Evolutionary conservation across 2,797 vertebrate genomes (phyloP), one percentile per base, ranked within the genome.

Genomic region (Xenentodon cancila): DNA sequence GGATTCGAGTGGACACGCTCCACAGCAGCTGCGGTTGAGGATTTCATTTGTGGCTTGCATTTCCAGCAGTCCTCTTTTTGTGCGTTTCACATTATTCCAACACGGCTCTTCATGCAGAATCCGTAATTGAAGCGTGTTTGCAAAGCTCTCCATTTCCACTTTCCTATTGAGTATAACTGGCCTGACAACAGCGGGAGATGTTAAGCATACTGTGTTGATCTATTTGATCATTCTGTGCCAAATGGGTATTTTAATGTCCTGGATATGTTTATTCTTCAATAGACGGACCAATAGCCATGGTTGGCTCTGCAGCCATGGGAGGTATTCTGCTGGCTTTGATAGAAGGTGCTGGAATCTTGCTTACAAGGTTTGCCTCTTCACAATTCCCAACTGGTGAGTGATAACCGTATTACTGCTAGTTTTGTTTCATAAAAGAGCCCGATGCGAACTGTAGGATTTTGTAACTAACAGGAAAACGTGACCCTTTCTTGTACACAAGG

Each of bases 281-380:
- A 99, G 97, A 98, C 58, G 97, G 97, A 44, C 95, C 97, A 0
- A 90, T 98, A 52, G 97, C 97, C 77, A 99, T 99, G 97, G 92
- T 97, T 0, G 97, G 97, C 20, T 99, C 97, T 22, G 97, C 97
- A 0, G 96, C 96, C 0, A 97, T 99, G 97, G 97, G 97, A 42
- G 97, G 97, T 20, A 94, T 99, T 76, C 93, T 99, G 47, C 91
- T 99, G 64, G 97, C 96, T 3, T 91, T 99, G 69, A 99, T 99
- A 32, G 97, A 99, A 90, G 97, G 97, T 9, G 96, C 97, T 61
- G 97, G 97, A 40, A 99, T 99, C 82, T 81, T 99, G 43, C 84
- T 99, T 18, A 98, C 96, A 1, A 94, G 97, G 73, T 98, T 98
- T 80, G 96, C 97, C 20, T 98, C 97, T 58, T 88, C 96, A 43